Evolutionary conservation across 2,888 invertebrate genomes (phyloP).

Genomic region (Parnassius glacialis): DNA sequence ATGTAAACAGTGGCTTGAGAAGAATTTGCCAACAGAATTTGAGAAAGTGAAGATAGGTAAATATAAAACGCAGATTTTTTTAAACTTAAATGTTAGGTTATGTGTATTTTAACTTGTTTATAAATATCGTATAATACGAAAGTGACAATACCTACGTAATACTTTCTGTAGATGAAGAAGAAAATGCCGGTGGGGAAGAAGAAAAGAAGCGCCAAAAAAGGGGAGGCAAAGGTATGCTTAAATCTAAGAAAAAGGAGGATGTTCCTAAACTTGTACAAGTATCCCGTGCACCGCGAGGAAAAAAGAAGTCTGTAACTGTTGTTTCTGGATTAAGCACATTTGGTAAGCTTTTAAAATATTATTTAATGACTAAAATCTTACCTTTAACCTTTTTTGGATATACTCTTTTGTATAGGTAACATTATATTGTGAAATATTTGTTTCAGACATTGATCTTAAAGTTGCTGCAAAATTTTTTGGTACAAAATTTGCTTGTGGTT

Average conservation of each 20-base stretch:
- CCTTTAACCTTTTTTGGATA: too few relatives aligned
- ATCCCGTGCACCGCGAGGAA: slow-evolving; percentile 95
- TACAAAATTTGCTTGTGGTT: slow-evolving; percentile 99
- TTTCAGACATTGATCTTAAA: slow-evolving; percentile 96
- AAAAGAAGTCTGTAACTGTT: slow-evolving; percentile 99
- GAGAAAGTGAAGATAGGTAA: slow-evolving; percentile 90
- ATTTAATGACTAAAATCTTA: neutral
- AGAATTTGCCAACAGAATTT: slow-evolving; percentile 95
- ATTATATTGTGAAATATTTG: slow-evolving; percentile 5
- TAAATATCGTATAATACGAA: too few relatives aligned
- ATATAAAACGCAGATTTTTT: slow-evolving; percentile 24
- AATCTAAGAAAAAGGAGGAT: slow-evolving; percentile 96
- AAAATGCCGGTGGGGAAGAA: slow-evolving; percentile 89
- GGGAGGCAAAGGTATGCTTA: slow-evolving; percentile 97
- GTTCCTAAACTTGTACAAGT: slow-evolving; percentile 92
- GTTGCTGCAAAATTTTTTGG: slow-evolving; percentile 99
- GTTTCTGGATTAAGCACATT: slow-evolving; percentile 97
- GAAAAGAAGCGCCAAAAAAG: slow-evolving; percentile 98
- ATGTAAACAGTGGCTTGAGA: slow-evolving; percentile 98
- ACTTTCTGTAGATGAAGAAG: slow-evolving; percentile 76
- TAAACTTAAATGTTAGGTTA: slow-evolving; percentile 27
- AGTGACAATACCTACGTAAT: neutral
- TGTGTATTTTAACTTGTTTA: neutral
- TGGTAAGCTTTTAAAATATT: slow-evolving; percentile 78
- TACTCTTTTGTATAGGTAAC: too few relatives aligned